Evolutionary conservation across 2,113 vertebrate species (phyloP).

Genomic region (human): GRCh38 chr11:3428001-3428500

Average conservation of each 20-base stretch:
- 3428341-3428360: constrained; percentile 15
- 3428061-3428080: background rate
- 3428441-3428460: constrained; percentile 57
- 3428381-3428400: constrained; percentile 57
- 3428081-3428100: background rate
- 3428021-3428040: background rate
- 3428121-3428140: constrained; percentile 35
- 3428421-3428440: constrained; percentile 43
- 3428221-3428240: background rate
- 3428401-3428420: constrained; percentile 14
- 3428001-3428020: background rate
- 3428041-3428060: background rate
- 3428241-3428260: background rate
- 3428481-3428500: background rate
- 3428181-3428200: background rate
- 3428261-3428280: background rate
- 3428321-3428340: background rate
- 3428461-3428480: constrained; percentile 53
- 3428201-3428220: background rate
- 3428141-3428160: background rate
- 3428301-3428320: background rate
- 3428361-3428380: constrained; percentile 67
- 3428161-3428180: background rate
- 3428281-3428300: constrained; percentile 45
- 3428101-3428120: background rate